Evolutionary conservation across 2,888 invertebrate species (phyloP), one percentile per base, ranked within the genome.

Genomic region (Lepidochitona cinerea): DNA sequence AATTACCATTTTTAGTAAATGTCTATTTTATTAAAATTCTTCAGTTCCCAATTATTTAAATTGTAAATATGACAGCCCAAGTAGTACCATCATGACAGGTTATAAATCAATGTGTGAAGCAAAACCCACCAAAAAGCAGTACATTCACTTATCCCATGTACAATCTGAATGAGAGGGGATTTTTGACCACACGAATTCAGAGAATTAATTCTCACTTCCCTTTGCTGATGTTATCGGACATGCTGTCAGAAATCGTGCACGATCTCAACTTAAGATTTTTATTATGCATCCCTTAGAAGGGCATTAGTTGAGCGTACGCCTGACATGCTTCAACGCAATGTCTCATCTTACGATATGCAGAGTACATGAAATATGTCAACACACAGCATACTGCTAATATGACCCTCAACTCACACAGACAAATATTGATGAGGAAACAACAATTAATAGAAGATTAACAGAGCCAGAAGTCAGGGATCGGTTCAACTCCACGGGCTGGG

Each of bases 401-500:
- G 32, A 59, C 23, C 9, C 29, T 23, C 23, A 59, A 59, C 23
- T 29, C 59, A 59, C 29, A 29, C 29, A 26, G 29, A 32, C 59
- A 59, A 59, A 59, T 59, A 59, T 59, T 59, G 59, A 59, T 32
- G 26, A 32, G 12, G 59, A 59, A 29, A 59, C 59, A 59, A 29
- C 59, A 59, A 59, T 59, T 59, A 59, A 59, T 59, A 59, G 23
- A 32, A 59, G 59, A 59, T 59, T 59, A 59, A 23, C 59, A n/a
- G n/a, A n/a, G n/a, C n/a, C n/a, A n/a, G n/a, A n/a, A n/a, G n/a
- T n/a, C n/a, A n/a, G n/a, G n/a, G n/a, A n/a, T n/a, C n/a, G n/a
- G n/a, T n/a, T n/a, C n/a, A n/a, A n/a, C n/a, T n/a, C n/a, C n/a
- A n/a, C n/a, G n/a, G n/a, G n/a, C n/a, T n/a, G n/a, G n/a, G n/a